Base-by-base conservation (phyloP, 2,113 vertebrate genomes). In the Paracyprichromis sp. region DNA sequence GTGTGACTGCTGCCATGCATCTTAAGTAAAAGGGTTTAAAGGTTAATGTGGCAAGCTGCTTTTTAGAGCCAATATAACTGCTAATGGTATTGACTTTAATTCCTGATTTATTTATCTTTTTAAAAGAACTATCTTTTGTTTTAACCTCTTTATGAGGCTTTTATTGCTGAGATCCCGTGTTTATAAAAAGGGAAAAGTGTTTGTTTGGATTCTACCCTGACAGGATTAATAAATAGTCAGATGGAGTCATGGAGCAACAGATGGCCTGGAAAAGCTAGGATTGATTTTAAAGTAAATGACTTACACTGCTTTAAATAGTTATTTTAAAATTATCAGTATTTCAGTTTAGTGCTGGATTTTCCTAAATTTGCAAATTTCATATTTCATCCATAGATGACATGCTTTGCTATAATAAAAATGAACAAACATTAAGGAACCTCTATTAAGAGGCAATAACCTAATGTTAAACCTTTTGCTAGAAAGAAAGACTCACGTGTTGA, bases 401-500 rank as follows among this genome's bases (percentile, higher is more conserved):
- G 10, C 36, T 69, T 21, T n/a, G n/a, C 36, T 38, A 38, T 21
- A 3, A 66, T 66, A 66, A 38, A 38, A 66, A 38, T 0, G 0
- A 66, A n/a, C 31, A 66, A 66, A 38, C 61, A 66, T 66, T 36
- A 66, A 1, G 0, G 6, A 66, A 66, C 31, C 61, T 0, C 16
- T 1, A 38, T 12, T 36, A 66, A 38, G 6, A n/a, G 31, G 31
- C 17, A 38, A 8, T n/a, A 66, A 38, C 19, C 11, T 38, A 69
- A 69, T n/a, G 17, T 66, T 36, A 1, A 66, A 66, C 61, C 31
- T 36, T 66, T n/a, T 36, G 0, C 3, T 66, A n/a, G 61, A 66
- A 66, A 66, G 2, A 66, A 66, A n/a, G 6, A 0, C 3, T 0
- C 31, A 66, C 0, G 1, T 66, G 17, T 36, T 66, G 61, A 66